phyloP scores from a whole-genome alignment of 1,140 invertebrate genomes.

The Delia radicum region DNA sequence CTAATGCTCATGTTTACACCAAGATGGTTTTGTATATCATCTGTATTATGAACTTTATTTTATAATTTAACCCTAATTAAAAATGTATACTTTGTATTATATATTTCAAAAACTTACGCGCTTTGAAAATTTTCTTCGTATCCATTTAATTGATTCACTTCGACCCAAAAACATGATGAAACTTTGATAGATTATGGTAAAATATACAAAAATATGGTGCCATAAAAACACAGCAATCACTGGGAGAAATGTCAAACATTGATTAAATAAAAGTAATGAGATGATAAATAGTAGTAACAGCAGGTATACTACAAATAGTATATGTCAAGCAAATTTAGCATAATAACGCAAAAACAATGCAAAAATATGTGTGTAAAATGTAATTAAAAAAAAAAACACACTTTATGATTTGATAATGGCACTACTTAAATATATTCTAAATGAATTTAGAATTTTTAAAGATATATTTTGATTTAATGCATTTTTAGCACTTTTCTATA shows the following conservation, averaged over 20 bases:
- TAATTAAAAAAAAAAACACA: background rate
- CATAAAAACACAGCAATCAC: constrained; percentile 7
- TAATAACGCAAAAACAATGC: background rate
- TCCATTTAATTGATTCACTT: constrained; percentile 23
- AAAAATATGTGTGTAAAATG: background rate
- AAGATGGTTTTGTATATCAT: too few species aligned
- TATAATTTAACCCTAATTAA: too few species aligned
- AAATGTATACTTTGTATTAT: too few species aligned
- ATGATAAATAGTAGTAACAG: background rate
- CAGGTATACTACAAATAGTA: too few species aligned
- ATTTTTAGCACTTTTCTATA: background rate
- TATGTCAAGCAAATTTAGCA: background rate
- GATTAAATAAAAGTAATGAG: constrained; percentile 6
- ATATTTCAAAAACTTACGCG: too few species aligned
- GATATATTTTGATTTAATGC: background rate
- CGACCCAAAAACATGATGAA: constrained; percentile 17
- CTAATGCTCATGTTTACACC: too few species aligned
- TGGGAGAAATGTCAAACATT: constrained; percentile 15
- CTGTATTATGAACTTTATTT: too few species aligned
- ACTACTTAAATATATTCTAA: too few species aligned
- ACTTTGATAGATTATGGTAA: background rate
- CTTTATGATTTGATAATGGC: background rate
- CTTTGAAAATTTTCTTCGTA: constrained; percentile 12
- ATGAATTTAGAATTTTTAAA: background rate
- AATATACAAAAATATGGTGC: background rate